Conservation (phyloP, 2,113 vertebrate species). For the Zosterops pallidus region DNA sequence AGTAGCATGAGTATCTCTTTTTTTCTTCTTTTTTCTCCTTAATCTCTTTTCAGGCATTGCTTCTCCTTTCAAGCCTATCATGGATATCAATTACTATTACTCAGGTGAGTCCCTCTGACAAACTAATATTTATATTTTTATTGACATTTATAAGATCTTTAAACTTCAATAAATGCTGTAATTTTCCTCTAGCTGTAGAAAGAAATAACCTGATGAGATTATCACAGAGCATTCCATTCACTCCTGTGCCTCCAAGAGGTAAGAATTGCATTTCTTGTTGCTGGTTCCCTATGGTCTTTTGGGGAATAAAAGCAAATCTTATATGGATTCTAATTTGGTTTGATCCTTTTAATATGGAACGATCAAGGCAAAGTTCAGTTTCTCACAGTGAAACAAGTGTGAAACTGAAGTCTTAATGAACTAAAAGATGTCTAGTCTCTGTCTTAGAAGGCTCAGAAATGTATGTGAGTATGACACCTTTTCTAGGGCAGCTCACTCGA, state of each 20-base stretch:
- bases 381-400: neutral
- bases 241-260: constrained; percentile 97
- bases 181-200: constrained; percentile 88
- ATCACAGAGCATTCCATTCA: constrained; percentile 97
- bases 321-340: neutral
- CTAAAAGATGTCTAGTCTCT: neutral
- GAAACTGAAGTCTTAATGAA: neutral
- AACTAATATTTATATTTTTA: neutral
- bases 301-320: neutral
- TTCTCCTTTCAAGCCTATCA: constrained; percentile 94
- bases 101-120: constrained; percentile 82
- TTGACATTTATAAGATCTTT: neutral
- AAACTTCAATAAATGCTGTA: constrained; percentile 2
- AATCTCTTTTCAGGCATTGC: constrained; percentile 84
- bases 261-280: constrained; percentile 28
- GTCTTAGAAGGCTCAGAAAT: neutral
- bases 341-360: neutral
- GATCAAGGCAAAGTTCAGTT: neutral
- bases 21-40: neutral
- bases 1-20: neutral
- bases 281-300: neutral
- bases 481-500: neutral
- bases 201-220: constrained; percentile 99
- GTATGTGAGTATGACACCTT: neutral
- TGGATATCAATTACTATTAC: constrained; percentile 95